Conservation (phyloP, 2,113 vertebrate genomes). For the Prinia subflava region DNA sequence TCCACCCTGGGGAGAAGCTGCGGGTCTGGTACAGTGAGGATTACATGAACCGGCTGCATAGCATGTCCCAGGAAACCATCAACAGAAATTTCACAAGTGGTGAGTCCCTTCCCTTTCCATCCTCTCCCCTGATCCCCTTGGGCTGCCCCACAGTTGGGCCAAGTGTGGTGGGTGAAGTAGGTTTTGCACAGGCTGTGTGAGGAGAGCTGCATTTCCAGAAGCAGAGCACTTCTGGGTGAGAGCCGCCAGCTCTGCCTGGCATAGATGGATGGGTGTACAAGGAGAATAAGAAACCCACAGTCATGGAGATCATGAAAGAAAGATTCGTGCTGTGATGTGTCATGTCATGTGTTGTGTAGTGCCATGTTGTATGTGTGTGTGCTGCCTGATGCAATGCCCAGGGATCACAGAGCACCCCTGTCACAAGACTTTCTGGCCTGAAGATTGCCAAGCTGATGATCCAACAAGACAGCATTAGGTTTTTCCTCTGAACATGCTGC, state of each 20-base stretch:
- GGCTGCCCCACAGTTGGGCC: background rate
- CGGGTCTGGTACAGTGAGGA: conserved; percentile 93
- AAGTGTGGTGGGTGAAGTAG: background rate
- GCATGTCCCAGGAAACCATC: conserved; percentile 87
- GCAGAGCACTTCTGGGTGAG: background rate
- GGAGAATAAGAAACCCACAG: background rate
- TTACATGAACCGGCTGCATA: conserved; percentile 87
- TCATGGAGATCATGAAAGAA: background rate
- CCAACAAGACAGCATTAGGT: background rate
- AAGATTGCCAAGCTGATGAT: background rate
- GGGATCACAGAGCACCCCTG: background rate
- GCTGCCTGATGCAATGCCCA: background rate
- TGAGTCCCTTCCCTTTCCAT: conserved; percentile 61
- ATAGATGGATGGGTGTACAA: background rate
- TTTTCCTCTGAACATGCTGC: background rate
- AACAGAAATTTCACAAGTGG: conserved; percentile 82
- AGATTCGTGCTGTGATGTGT: background rate
- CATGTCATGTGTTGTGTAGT: background rate
- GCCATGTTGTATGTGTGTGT: background rate
- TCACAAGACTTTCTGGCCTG: background rate
- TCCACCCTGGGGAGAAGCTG: conserved; percentile 83
- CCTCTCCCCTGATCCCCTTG: background rate
- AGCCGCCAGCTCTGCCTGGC: background rate
- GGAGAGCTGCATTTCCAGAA: background rate
- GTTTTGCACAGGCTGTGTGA: background rate